Evolutionary conservation across 2,797 vertebrate species (phyloP), one percentile per base, ranked within the genome.

Genomic region (Scyliorhinus canicula): DNA sequence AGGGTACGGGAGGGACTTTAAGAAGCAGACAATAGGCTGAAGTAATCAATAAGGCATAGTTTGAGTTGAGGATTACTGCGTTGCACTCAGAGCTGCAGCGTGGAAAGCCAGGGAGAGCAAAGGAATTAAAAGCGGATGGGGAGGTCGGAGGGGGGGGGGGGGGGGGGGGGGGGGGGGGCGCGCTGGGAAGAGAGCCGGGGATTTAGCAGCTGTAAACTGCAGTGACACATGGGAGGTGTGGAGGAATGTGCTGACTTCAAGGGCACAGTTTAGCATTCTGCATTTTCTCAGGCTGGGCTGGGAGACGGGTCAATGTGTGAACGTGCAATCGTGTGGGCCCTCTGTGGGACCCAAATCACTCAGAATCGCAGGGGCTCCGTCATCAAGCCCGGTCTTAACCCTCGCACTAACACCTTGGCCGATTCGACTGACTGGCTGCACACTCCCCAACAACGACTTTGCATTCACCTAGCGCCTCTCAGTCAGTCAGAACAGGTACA

Each of bases 1-100:
- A 97, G 97, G 97, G 97, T 97, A 97, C 96, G 96, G 97, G 96
- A 96, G 96, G 96, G 96, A 96, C 96, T 95, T 97, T 96, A 96
- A 95, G 24, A 84, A 40, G 95, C 85, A 57, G 95, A 95, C 96
- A 95, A 96, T 57, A 96, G 96, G 96, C 96, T 95, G 95, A 95
- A 95, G 95, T 95, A 95, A 91, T 95, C 86, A 90, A 57, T 60
- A 57, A 60, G 86, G 86, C 86, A 35, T 35, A 35, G 40, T 40
- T 40, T 40, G 28, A 60, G 86, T 55, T 14, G 55, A n/a, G 16
- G 55, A 57, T 90, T 28, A 12, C 79, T 47, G 40, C 24, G 79
- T 4, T 86, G 50, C 9, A 12, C 26, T 55, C 50, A 14, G 82
- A 85, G 8, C 21, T 31, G 84, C 55, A 40, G 52, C 0, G 3